Evolutionary conservation across 2,797 vertebrate genomes (phyloP), one percentile per base, ranked within the genome.

Genomic region (Pseudochromis fuscus): DNA sequence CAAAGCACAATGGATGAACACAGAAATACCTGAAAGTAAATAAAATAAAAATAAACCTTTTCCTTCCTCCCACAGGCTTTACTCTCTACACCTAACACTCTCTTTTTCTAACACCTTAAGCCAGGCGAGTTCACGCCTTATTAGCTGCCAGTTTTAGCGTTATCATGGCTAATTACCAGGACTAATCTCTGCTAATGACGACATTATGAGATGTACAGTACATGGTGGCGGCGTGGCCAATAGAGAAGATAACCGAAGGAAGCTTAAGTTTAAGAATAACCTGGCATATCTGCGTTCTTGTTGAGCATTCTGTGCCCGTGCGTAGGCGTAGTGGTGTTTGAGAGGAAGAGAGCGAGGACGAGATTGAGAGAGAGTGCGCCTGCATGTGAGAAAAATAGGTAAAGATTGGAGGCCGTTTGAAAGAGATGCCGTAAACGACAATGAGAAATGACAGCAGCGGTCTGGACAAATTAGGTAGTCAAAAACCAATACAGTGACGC

Each of bases 101-200:
- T 71, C 33, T 56, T 65, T 76, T 74, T 33, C 52, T 61, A 60
- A 65, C 72, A 86, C 84, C 82, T 81, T 75, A 83, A 85, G 72
- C 79, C 72, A 75, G 56, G 11, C 40, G 13, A 76, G 65, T 83
- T 79, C 70, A 66, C 8, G 51, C 79, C 65, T 83, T 79, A 88
- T 88, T 85, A 87, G 62, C 73, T 81, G 85, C 82, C 76, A 90
- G 75, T 86, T 85, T 83, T 73, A 82, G 71, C 35, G 24, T 75
- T 78, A 85, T 89, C 81, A 19, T 65, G 49, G 64, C 65, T 88
- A 90, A 91, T 90, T 91, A 88, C 82, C 85, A 77, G 52, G 52
- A 81, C 86, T 92, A 88, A 91, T 91, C 87, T 83, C 50, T 7
- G 27, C 84, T 91, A 90, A 92, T 90, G 85, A 90, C 16, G 24